Percentiles rank a stretch among this genome's conserved stretches.
phyloP scores from a whole-genome alignment of 2,113 vertebrate species.

The Antechinus flavipes region DNA sequence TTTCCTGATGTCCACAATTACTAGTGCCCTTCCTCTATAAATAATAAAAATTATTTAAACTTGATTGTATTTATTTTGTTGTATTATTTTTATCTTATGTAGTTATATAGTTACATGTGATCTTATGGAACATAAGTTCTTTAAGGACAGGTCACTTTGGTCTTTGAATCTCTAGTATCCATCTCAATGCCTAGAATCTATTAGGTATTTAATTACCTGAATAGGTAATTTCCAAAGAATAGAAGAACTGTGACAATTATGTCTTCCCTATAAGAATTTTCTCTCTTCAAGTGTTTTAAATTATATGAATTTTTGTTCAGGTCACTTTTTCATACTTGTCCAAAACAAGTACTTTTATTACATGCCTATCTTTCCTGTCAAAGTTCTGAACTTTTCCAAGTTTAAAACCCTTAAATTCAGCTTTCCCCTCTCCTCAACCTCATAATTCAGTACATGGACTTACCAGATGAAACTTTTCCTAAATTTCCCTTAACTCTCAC shows the following conservation, averaged over 20 bases:
- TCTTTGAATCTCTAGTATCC: neutral
- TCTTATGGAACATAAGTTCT: neutral
- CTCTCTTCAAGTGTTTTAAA: too few relatives aligned
- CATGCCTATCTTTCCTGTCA: neutral
- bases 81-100: neutral
- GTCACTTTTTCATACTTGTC: neutral
- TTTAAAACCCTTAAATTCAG: neutral
- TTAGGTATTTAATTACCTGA: neutral
- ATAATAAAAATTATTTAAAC: neutral
- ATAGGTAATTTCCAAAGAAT: neutral
- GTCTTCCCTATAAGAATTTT: too few relatives aligned
- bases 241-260: accelerated
- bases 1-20: neutral
- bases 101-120: neutral
- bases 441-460: neutral
- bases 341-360: neutral
- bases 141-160: neutral
- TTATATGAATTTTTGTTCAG: neutral
- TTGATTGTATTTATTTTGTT: neutral
- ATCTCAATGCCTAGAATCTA: neutral
- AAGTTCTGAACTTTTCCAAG: too few relatives aligned
- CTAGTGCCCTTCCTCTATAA: neutral
- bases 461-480: neutral
- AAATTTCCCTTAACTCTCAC: neutral
- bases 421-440: neutral